Conservation (phyloP, 2,888 invertebrate species). For the Watsonalla cultraria region DNA sequence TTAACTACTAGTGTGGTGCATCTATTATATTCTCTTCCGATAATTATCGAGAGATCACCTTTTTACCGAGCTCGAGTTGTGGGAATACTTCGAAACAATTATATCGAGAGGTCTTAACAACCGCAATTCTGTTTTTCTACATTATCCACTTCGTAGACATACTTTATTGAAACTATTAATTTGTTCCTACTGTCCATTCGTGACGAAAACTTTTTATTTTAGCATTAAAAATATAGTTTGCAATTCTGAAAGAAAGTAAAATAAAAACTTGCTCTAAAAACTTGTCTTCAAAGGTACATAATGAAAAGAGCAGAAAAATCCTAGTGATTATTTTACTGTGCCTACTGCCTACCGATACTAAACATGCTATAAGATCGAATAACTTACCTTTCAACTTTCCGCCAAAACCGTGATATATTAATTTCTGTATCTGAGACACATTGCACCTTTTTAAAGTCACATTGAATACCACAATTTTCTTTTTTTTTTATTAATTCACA, state of each 20-base stretch:
- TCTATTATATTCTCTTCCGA: slow-evolving; percentile 18
- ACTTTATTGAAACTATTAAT: background rate
- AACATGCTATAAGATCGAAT: background rate
- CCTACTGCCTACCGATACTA: too few relatives aligned
- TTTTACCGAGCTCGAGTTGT: slow-evolving; percentile 46
- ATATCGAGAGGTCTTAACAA: slow-evolving; percentile 43
- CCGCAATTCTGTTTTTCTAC: background rate
- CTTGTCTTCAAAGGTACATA: too few relatives aligned
- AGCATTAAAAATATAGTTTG: too few relatives aligned
- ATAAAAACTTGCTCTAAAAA: too few relatives aligned
- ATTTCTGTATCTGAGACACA: slow-evolving; percentile 42
- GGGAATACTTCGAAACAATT: slow-evolving; percentile 69
- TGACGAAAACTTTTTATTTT: too few relatives aligned
- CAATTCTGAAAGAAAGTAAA: too few relatives aligned
- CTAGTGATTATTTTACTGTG: too few relatives aligned
- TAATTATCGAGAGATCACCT: slow-evolving; percentile 60
- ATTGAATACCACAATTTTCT: slow-evolving; percentile 7
- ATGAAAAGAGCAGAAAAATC: too few relatives aligned
- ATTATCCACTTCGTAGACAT: slow-evolving; percentile 6
- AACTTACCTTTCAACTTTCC: slow-evolving; percentile 46
- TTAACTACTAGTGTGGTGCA: background rate
- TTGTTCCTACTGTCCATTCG: too few relatives aligned
- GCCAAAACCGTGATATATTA: slow-evolving; percentile 43
- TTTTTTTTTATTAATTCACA: background rate
- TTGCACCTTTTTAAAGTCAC: slow-evolving; percentile 25